Percentiles rank a stretch among this genome's conserved stretches.
Evolutionary conservation across 1,140 invertebrate species (phyloP).

Genomic region (Papilio helenus): DNA sequence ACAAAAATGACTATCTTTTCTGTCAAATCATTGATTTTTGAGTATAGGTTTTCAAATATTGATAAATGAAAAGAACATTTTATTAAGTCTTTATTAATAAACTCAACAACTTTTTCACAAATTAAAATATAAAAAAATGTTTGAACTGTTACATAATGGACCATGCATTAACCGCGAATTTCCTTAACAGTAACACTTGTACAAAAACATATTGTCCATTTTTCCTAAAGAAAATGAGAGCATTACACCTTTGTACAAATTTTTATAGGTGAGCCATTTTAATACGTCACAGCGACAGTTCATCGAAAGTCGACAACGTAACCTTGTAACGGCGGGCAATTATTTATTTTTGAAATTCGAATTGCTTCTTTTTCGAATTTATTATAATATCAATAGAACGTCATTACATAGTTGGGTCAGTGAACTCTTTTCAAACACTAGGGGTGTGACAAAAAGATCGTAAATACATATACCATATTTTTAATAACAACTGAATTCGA

Average conservation of each 20-base stretch:
- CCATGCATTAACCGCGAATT: conserved; percentile 50
- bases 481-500: too few relatives aligned
- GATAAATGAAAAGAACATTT: conserved; percentile 32
- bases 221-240: background rate
- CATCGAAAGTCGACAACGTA: too few relatives aligned
- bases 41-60: background rate
- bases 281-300: too few relatives aligned
- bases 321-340: too few relatives aligned
- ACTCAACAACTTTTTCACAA: conserved; percentile 77
- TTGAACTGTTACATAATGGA: conserved; percentile 59
- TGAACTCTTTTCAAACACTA: too few relatives aligned
- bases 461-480: too few relatives aligned
- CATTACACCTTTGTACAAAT: background rate
- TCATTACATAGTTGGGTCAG: too few relatives aligned
- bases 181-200: background rate
- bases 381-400: too few relatives aligned
- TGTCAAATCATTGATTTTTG: background rate
- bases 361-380: too few relatives aligned
- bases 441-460: too few relatives aligned
- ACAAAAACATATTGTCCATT: background rate
- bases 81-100: conserved; percentile 71
- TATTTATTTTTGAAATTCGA: too few relatives aligned
- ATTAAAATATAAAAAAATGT: conserved; percentile 57
- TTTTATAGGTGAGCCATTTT: background rate
- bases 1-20: too few relatives aligned